phyloP scores from a whole-genome alignment of 1,140 invertebrate species.

The Stratiolaelaps scimitus region DNA sequence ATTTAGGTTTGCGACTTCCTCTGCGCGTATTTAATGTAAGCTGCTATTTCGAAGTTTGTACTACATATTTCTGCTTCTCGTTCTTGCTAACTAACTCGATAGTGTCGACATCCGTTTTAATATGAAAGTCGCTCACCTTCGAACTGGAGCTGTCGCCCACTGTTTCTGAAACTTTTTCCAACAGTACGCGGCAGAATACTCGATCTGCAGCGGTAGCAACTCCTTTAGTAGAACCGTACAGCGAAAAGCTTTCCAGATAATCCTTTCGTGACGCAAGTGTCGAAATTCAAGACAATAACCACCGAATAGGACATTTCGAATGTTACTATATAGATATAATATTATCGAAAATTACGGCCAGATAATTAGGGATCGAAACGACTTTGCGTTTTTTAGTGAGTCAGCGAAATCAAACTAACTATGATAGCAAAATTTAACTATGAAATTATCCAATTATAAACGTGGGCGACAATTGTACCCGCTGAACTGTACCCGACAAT shows the following conservation, averaged over 20 bases:
- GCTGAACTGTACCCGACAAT: no score
- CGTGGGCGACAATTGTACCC: no score
- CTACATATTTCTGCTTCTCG: no score
- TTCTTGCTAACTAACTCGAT: no score
- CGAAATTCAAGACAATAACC: no score
- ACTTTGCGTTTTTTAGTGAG: not conserved
- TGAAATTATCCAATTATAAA: no score
- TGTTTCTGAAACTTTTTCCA: not conserved
- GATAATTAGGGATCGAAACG: not conserved
- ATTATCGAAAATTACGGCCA: not conserved
- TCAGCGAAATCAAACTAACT: not conserved
- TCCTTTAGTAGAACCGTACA: not conserved
- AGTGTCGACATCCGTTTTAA: not conserved
- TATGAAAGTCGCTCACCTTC: not conserved
- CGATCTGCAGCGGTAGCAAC: not conserved
- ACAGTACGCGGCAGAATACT: not conserved
- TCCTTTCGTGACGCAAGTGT: not conserved
- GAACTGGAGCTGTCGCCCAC: not conserved
- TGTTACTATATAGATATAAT: no score
- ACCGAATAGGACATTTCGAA: no score
- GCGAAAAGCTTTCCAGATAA: constrained; percentile 13
- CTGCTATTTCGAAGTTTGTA: no score
- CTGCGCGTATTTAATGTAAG: no score
- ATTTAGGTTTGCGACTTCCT: no score
- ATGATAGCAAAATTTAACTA: no score